Evolutionary conservation across 2,797 vertebrate genomes (phyloP), one percentile per base, ranked within the genome.

Genomic region (Hyperoplus immaculatus): DNA sequence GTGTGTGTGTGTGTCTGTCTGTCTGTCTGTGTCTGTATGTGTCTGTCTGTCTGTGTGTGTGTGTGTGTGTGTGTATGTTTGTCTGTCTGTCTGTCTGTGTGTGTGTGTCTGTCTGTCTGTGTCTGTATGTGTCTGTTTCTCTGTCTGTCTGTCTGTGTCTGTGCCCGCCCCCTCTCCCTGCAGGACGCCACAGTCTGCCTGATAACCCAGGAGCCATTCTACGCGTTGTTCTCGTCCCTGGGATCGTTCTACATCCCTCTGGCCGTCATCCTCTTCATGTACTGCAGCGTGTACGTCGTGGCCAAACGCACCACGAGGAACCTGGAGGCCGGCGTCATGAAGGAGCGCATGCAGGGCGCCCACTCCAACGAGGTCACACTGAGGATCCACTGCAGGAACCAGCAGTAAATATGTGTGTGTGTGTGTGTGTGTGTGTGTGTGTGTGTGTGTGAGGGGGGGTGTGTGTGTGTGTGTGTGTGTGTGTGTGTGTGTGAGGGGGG

Each of bases 181-280:
- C 95, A 96, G n/a, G 96, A 98, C 0, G 97, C 97, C 78, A 95
- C 93, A 1, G 95, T 95, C 55, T 99, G 98, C 11, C 90, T 95
- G 6, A 98, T 99, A 92, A 99, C 97, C 0, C 95, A 97, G 90
- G 98, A 99, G 69, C 96, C 97, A 0, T 98, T 97, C 93, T 99
- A 99, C 7, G 97, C 97, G 16, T 95, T 99, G 69, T 99, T 99
- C 90, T 99, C 98, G 0, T 99, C 98, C 1, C 93, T 99, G 73
- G 96, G 96, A 1, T 99, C 98, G 69, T 99, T 99, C 89, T 99
- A 98, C 89, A 97, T 99, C 90, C 98, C 98, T 0, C 88, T 98
- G 14, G 96, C 94, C 0, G 96, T 99, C 85, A 98, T 99, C 85
- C 93, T 99, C 0, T 95, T 96, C 84, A 99, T 99, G 97, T 99